Evolutionary conservation across 2,888 invertebrate species (phyloP), one percentile per base, ranked within the genome.

Genomic region (Rhyacophila evoluta): DNA sequence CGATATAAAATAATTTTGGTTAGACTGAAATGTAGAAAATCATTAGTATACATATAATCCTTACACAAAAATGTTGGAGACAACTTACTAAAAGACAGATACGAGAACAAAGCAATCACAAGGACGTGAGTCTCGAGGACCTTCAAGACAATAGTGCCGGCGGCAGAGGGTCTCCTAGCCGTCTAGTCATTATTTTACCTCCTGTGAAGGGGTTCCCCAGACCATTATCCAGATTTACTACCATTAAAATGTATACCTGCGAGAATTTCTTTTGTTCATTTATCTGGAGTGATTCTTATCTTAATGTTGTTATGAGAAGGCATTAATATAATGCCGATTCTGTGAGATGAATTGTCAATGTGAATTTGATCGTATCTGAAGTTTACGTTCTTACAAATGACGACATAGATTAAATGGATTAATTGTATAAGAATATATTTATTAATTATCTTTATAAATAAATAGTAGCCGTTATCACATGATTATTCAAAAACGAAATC

Each of bases 61-160:
- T 41, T 1, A 41, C 19, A 55, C n/a, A 55, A 55, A 55, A 55
- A 55, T 15, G 55, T 55, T 55, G 1, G 8, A 19, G 19, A 55
- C 10, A 55, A 8, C 55, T 1, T 5, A 55, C 8, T 19, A 55
- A 41, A 41, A 12, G 25, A 55, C 41, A 55, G 55, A 55, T 25
- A 55, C 55, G 25, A 19, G 55, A 25, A 55, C 55, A 55, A 55
- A 55, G 55, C 55, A 55, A 25, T 55, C 55, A 25, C 76, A 76
- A 76, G 76, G 76, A 76, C 76, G 76, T 28, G 39, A 39, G 76
- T 76, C 76, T 76, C 76, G 71, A 76, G 76, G 39, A 33, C 76
- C 39, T 33, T 12, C 55, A 15, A 39, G 15, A 76, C 41, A 76
- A 76, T 71, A 38, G 76, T 10, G 29, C 41, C 76, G 76, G 29